Evolutionary conservation across 2,888 invertebrate genomes (phyloP), one percentile per base, ranked within the genome.

Genomic region (Neoscelio sp.): DNA sequence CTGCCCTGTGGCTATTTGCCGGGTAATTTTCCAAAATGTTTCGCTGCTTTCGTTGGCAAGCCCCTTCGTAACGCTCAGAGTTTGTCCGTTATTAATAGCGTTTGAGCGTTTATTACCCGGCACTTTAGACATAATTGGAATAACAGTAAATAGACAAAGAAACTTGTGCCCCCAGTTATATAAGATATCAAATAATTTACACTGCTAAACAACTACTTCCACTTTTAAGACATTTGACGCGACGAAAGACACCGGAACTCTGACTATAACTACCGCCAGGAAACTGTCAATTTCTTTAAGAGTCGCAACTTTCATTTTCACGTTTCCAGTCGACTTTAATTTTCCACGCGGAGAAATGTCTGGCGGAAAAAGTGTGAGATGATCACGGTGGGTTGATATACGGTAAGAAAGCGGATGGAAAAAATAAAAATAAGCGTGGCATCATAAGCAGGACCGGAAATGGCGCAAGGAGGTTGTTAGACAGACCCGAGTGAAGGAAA

Each of bases 51-150:
- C n/a, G n/a, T n/a, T n/a, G n/a, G n/a, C n/a, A n/a, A n/a, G n/a
- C n/a, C n/a, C n/a, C n/a, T n/a, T n/a, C n/a, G n/a, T 35, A 52
- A 44, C 68, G 56, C 48, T 73, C 74, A 58, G 76, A 82, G 65
- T 71, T 71, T 67, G 40, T 60, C 50, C 60, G 40, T 60, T 71
- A 65, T 67, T 71, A 64, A 12, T 33, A 50, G 17, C 77, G 48
- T 71, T 78, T 78, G 71, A 78, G 71, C 77, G 52, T 71, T 67
- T 54, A 67, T 78, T 65, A 60, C 65, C 5, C 2, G 15, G 15
- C 52, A 33, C 46, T 71, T 71, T 58, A 15, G 5, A 67, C 35
- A 38, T 71, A 78, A 78, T 78, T 71, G 58, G 35, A 10, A 13
- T 23, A 62, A 70, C 26, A 30, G 52, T 17, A n/a, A 13, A 28